Conservation (phyloP, 2,888 invertebrate species). For the Nesidiocoris tenuis region DNA sequence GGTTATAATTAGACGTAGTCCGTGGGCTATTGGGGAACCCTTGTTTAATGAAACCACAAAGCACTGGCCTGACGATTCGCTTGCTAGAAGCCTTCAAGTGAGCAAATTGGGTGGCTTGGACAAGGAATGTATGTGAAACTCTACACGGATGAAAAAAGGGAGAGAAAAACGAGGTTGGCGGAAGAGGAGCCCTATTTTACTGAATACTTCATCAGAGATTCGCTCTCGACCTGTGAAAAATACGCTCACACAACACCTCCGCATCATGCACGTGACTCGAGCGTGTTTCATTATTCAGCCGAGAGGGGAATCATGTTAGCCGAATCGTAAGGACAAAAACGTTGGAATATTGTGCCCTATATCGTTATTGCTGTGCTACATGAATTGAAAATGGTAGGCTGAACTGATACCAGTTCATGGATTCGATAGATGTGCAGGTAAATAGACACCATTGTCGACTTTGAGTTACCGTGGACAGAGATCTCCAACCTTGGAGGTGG, state of each 20-base stretch:
- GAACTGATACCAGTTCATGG: too few species aligned
- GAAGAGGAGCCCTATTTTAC: not conserved
- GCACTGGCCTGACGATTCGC: not conserved
- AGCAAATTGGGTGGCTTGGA: not conserved
- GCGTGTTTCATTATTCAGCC: not conserved
- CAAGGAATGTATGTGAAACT: not conserved
- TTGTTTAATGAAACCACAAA: not conserved
- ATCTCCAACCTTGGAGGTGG: too few species aligned
- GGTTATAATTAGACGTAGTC: not conserved
- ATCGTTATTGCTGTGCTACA: too few species aligned
- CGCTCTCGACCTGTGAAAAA: not conserved
- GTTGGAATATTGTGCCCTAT: not conserved
- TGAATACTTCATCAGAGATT: not conserved
- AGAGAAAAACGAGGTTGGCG: not conserved
- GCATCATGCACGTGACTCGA: not conserved
- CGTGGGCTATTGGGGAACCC: not conserved
- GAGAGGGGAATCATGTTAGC: not conserved
- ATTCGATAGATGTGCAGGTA: too few species aligned
- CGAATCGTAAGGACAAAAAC: not conserved
- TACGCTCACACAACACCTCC: not conserved
- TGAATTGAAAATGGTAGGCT: too few species aligned
- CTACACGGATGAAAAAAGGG: not conserved
- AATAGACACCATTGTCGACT: too few species aligned
- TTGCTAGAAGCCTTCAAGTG: not conserved
- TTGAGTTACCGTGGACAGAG: too few species aligned